Conservation (phyloP, 2,113 vertebrate genomes). For the Romanogobio albipinnatus region DNA sequence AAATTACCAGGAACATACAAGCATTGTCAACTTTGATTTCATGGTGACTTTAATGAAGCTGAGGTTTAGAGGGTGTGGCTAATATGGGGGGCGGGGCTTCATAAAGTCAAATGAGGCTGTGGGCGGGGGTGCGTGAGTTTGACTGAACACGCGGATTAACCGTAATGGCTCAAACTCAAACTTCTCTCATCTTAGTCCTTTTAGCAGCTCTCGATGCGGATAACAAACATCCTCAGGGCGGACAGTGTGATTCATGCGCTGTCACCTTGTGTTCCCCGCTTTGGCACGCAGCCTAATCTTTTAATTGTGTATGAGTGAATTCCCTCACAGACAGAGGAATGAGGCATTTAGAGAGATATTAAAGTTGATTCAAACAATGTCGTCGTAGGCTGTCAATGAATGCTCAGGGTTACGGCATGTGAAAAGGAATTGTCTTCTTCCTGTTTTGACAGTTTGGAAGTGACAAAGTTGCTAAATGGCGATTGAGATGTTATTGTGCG, state of each 20-base stretch:
- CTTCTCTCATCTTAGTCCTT: constrained; percentile 63
- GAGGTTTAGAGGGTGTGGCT: not conserved
- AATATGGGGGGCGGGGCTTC: constrained; percentile 23
- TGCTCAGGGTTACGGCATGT: not conserved
- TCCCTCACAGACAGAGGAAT: constrained; percentile 62
- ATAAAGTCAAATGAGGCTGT: not conserved
- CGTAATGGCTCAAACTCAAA: constrained; percentile 41
- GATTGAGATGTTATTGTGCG: constrained; percentile 23
- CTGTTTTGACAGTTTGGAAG: constrained; percentile 39
- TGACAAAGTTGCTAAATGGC: constrained; percentile 3
- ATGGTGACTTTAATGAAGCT: not conserved
- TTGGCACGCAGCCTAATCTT: constrained; percentile 75
- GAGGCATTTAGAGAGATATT: constrained; percentile 44
- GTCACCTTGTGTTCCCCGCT: constrained; percentile 58
- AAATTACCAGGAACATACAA: too few relatives aligned
- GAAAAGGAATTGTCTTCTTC: constrained; percentile 26
- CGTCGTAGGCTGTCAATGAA: constrained; percentile 26
- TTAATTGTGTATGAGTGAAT: constrained; percentile 76
- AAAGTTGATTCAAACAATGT: constrained; percentile 31
- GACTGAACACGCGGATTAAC: constrained; percentile 53
- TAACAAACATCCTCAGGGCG: constrained; percentile 60
- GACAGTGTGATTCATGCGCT: constrained; percentile 45
- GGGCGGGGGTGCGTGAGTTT: constrained; percentile 48
- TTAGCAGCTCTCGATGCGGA: constrained; percentile 66
- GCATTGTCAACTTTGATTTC: too few relatives aligned